phyloP scores from a whole-genome alignment of 2,113 vertebrate genomes.

The Phyllostomus hastatus region DNA sequence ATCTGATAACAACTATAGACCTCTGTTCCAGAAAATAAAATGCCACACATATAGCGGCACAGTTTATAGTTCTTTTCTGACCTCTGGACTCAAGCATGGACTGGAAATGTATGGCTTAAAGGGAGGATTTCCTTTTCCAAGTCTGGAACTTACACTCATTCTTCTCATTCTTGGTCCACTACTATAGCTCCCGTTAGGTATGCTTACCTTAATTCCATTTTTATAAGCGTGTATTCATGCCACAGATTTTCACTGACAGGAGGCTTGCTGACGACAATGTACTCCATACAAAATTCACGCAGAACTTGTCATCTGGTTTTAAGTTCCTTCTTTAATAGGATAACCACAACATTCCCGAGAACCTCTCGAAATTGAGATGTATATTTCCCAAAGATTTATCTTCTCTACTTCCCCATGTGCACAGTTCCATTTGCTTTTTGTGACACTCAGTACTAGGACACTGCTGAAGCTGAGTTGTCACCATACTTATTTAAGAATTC shows the following conservation, averaged over 20 bases:
- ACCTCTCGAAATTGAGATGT: neutral
- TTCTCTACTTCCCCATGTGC: neutral
- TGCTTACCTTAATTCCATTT: constrained; percentile 20
- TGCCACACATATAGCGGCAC: neutral
- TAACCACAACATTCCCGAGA: neutral
- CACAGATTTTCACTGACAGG: neutral
- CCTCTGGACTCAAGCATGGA: neutral
- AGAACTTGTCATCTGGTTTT: neutral
- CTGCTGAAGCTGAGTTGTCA: neutral
- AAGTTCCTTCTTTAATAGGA: neutral
- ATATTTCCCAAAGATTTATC: neutral
- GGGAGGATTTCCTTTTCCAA: neutral
- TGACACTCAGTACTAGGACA: neutral
- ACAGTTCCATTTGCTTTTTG: neutral
- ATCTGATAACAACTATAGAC: neutral
- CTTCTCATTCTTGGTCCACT: neutral
- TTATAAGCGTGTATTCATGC: neutral
- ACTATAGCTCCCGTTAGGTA: neutral
- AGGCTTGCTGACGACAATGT: neutral
- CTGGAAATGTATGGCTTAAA: neutral
- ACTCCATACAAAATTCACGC: neutral
- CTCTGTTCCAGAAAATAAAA: neutral
- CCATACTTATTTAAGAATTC: neutral
- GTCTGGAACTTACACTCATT: neutral
- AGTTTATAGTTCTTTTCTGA: neutral